These are phyloP conservation scores for Halcyon leucocephala DNA, from an alignment of 2,797 vertebrate genomes.

Conservation along the genomic window DNA sequence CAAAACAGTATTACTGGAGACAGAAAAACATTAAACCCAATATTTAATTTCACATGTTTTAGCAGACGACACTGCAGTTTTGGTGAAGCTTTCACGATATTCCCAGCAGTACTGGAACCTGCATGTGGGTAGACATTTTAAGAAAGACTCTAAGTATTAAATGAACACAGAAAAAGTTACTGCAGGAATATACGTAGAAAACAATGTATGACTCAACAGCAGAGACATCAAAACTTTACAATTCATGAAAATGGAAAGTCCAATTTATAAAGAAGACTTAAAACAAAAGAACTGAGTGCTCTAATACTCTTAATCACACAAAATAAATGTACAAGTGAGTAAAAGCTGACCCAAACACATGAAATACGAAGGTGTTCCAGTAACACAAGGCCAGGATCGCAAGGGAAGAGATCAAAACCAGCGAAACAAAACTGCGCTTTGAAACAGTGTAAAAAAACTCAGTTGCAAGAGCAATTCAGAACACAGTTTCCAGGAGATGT, in stretches of 20 bases:
- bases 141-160: background rate
- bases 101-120: background rate
- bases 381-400: background rate
- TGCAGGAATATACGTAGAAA: background rate
- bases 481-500: background rate
- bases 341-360: background rate
- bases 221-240: background rate
- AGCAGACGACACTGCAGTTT: background rate
- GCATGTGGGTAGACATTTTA: background rate
- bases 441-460: background rate
- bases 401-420: background rate
- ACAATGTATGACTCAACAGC: background rate
- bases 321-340: background rate
- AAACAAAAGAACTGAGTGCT: background rate
- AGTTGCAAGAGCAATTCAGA: background rate
- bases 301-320: background rate
- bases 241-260: background rate
- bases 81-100: background rate
- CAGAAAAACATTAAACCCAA: background rate
- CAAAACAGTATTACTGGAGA: constrained; percentile 26
- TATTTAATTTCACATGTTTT: background rate
- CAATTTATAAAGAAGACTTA: background rate
- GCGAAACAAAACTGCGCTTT: background rate
- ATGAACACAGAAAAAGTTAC: background rate
- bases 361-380: background rate